Evolutionary conservation across 2,113 vertebrate genomes (phyloP).

Genomic region (Melanerpes aurifrons): DNA sequence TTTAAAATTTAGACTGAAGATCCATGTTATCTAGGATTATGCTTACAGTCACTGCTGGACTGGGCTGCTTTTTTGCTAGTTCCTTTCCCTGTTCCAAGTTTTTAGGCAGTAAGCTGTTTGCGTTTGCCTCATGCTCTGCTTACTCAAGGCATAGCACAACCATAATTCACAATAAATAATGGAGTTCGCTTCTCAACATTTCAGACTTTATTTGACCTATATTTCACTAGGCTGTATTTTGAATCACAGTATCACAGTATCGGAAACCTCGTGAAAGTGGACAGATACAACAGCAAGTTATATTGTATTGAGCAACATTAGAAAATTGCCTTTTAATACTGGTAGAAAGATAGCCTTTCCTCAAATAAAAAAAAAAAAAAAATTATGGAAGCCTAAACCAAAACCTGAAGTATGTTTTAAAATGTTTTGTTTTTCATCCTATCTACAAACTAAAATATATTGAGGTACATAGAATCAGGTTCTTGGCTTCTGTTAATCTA

Average conservation of each 20-base stretch:
- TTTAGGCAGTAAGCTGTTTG: not conserved
- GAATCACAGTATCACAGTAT: too few species aligned
- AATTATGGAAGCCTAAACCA: not conserved
- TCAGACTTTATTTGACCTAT: not conserved
- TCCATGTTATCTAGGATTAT: not conserved
- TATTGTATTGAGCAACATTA: not conserved
- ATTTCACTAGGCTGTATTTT: not conserved
- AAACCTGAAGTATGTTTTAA: not conserved
- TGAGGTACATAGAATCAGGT: not conserved
- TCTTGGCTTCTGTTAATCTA: not conserved
- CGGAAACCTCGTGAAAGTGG: not conserved
- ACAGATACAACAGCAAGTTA: not conserved
- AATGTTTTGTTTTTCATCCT: not conserved
- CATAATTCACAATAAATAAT: not conserved
- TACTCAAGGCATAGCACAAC: not conserved
- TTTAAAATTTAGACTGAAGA: not conserved
- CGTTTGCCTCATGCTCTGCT: not conserved
- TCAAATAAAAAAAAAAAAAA: not conserved
- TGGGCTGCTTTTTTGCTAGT: not conserved
- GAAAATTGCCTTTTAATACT: not conserved
- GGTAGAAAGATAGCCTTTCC: not conserved
- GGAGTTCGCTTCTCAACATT: not conserved
- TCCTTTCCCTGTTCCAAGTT: not conserved
- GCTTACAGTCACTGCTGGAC: not conserved
- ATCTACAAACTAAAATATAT: not conserved